phyloP scores from a whole-genome alignment of 2,113 vertebrate genomes.

The Albula goreensis region DNA sequence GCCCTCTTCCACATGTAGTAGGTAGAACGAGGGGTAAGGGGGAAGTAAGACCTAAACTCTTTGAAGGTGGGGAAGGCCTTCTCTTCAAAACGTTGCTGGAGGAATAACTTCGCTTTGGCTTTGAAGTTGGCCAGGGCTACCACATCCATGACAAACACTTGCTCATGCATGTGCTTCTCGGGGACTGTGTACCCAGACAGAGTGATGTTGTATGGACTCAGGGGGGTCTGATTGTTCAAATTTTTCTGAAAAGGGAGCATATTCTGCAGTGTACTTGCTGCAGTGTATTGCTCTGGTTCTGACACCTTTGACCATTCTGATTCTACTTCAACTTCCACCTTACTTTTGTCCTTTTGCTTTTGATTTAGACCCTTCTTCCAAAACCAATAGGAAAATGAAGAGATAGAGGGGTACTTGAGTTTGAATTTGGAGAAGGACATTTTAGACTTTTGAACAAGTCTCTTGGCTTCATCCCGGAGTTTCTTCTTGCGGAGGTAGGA shows the following conservation, averaged over 20 bases:
- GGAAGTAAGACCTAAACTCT: slow-evolving; percentile 90
- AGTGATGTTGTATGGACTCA: slow-evolving; percentile 37
- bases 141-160: slow-evolving; percentile 83
- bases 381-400: slow-evolving; percentile 82
- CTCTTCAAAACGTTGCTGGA: slow-evolving; percentile 90
- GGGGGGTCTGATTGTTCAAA: neutral
- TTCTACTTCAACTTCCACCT: slow-evolving; percentile 6
- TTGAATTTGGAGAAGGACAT: slow-evolving; percentile 84
- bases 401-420: slow-evolving; percentile 81
- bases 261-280: neutral
- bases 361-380: slow-evolving; percentile 72
- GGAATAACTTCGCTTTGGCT: slow-evolving; percentile 92
- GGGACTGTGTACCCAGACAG: slow-evolving; percentile 48
- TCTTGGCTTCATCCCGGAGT: slow-evolving; percentile 76
- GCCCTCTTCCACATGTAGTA: slow-evolving; percentile 99
- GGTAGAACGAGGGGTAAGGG: slow-evolving; percentile 88
- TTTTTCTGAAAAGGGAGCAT: slow-evolving; percentile 39
- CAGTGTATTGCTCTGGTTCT: slow-evolving; percentile 13
- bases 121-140: slow-evolving; percentile 88
- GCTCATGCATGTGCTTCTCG: slow-evolving; percentile 55
- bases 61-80: slow-evolving; percentile 93
- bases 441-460: slow-evolving; percentile 71
- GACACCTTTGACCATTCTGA: slow-evolving; percentile 20
- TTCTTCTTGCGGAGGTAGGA: slow-evolving; percentile 76
- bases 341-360: slow-evolving; percentile 25